Base-by-base conservation (phyloP, 2,888 invertebrate species). In the Synergus gifuensis region DNA sequence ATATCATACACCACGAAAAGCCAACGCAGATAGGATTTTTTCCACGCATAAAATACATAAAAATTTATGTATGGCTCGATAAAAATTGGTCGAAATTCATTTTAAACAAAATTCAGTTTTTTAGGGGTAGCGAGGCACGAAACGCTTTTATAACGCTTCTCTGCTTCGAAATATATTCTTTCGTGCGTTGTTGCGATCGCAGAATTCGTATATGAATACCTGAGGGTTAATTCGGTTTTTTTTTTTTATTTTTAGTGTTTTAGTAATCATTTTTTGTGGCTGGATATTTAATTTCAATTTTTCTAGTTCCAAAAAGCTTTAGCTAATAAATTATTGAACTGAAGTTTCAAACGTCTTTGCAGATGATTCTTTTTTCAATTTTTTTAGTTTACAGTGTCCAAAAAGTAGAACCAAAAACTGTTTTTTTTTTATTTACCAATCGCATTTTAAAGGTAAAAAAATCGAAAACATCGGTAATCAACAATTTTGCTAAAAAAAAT, bases 31-130 rank as follows among this genome's bases (percentile, higher is more conserved):
- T 16, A 36, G 49, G n/a, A 49, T 28, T 69, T 69, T 49, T 49
- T 49, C 22, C 46, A 42, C n/a, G 12, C 69, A 69, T 69, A 49
- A 49, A 69, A 69, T 49, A n/a, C 69, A 69, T 69, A 36, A 69
- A 49, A 69, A 69, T 67, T 67, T 67, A 49, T 69, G 28, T 69
- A 28, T 49, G 36, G 69, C 49, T 69, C 69, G 49, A 69, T 36
- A 69, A 69, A 69, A 54, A 69, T 69, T 49, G 49, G 9, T 16
- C 36, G 28, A 69, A 69, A 69, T 69, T 54, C 69, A 49, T 69
- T 69, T 69, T n/a, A 36, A 16, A 16, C 9, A n/a, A 69, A 69
- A 69, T 69, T 69, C 16, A 69, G 49, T 69, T 69, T 69, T 67
- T 69, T 49, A 4, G 49, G 36, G 0, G 69, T 28, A 49, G 28